Conservation (phyloP, 2,888 invertebrate species). For the Rhyacophila evoluta region DNA sequence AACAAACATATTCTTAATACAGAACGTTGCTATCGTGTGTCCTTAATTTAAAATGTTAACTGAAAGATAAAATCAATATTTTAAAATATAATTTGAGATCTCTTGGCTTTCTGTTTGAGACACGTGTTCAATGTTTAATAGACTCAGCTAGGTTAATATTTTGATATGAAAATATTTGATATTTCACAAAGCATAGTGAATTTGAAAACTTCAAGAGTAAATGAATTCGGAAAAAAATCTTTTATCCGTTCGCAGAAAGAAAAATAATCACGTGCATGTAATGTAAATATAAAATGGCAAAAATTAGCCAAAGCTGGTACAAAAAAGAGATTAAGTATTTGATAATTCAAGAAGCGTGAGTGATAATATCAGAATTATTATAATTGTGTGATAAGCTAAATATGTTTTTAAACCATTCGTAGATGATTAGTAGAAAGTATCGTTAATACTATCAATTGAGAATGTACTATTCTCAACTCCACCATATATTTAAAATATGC, state of each 20-base stretch:
- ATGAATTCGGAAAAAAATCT: neutral
- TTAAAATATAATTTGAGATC: too few relatives aligned
- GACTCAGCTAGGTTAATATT: neutral
- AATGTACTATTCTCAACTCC: too few relatives aligned
- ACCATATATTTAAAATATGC: too few relatives aligned
- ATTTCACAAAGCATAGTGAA: neutral
- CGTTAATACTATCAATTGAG: too few relatives aligned
- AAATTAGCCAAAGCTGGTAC: neutral
- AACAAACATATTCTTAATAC: too few relatives aligned
- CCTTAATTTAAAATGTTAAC: too few relatives aligned
- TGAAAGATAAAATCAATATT: too few relatives aligned
- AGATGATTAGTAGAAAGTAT: too few relatives aligned
- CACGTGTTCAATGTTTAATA: conserved; percentile 19
- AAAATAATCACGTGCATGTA: conserved; percentile 14
- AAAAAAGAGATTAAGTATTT: conserved; percentile 2
- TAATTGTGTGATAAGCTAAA: too few relatives aligned
- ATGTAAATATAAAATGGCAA: conserved; percentile 3
- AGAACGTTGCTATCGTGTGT: too few relatives aligned
- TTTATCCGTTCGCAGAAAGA: conserved; percentile 7
- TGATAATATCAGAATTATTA: neutral
- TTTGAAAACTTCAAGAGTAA: neutral
- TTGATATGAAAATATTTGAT: neutral
- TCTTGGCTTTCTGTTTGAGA: neutral
- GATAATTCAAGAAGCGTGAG: neutral
- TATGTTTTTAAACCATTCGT: too few relatives aligned